phyloP scores from a whole-genome alignment of 2,797 vertebrate genomes.

The Macrochelys suwanniensis region DNA sequence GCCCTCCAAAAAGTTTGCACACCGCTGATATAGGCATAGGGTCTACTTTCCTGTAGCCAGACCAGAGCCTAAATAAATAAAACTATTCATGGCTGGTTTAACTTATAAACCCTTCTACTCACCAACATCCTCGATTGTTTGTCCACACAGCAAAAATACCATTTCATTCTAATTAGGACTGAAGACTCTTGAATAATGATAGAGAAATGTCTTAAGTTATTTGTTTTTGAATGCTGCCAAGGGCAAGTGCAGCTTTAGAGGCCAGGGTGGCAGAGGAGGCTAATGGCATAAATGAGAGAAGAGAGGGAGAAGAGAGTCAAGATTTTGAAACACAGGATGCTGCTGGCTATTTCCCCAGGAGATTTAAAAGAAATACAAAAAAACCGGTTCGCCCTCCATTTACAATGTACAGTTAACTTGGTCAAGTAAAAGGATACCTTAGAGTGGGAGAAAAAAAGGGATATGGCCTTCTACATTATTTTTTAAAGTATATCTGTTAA shows the following conservation, averaged over 20 bases:
- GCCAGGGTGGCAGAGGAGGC: background rate
- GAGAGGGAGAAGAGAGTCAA: slow-evolving; percentile 41
- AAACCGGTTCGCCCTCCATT: background rate
- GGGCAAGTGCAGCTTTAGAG: background rate
- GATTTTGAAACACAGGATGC: slow-evolving; percentile 55
- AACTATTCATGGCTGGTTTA: background rate
- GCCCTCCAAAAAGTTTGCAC: too few relatives aligned
- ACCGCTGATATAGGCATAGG: background rate
- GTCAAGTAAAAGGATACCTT: slow-evolving; percentile 6
- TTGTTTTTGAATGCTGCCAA: background rate
- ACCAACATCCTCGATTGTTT: slow-evolving; percentile 20
- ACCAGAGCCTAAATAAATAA: slow-evolving; percentile 50
- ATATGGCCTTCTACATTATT: background rate
- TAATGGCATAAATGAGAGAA: slow-evolving; percentile 29
- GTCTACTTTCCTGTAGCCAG: background rate
- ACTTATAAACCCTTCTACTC: background rate
- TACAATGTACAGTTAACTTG: background rate
- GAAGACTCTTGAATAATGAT: background rate
- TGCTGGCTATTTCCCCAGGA: slow-evolving; percentile 42
- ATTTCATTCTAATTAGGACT: background rate
- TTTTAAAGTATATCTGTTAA: background rate
- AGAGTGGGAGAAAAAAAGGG: background rate
- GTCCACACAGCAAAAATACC: background rate
- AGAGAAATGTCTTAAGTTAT: background rate
- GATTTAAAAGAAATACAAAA: background rate